Percentiles rank a stretch among this genome's conserved stretches.
phyloP scores from a whole-genome alignment of 64 coral and sea anemone genomes.

The Stichodactyla mertensii region DNA sequence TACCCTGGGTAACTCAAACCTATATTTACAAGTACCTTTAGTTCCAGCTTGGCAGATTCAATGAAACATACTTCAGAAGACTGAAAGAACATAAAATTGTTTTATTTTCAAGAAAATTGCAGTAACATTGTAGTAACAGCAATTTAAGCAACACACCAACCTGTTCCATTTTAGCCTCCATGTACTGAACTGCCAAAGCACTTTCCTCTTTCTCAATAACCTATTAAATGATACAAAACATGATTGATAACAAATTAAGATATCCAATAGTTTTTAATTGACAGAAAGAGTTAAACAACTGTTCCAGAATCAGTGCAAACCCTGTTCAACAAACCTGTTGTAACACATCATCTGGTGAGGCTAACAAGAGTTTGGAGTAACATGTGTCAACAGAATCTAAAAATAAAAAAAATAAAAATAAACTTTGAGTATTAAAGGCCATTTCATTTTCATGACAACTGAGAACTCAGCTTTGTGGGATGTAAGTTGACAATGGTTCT shows the following conservation, averaged over 20 bases:
- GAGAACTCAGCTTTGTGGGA: too few relatives aligned
- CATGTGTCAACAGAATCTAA: slow-evolving; percentile 67
- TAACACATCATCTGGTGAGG: slow-evolving; percentile 73
- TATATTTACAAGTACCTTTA: slow-evolving; percentile 20
- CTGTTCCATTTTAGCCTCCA: slow-evolving; percentile 49
- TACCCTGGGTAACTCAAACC: too few relatives aligned
- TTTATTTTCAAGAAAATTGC: too few relatives aligned
- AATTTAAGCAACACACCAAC: background rate
- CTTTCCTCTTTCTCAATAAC: slow-evolving; percentile 48
- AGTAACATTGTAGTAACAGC: background rate
- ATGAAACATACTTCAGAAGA: slow-evolving; percentile 42
- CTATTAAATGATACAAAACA: background rate
- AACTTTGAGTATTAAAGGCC: background rate
- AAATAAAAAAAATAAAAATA: background rate
- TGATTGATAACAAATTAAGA: background rate
- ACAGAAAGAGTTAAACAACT: too few relatives aligned
- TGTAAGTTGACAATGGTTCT: too few relatives aligned
- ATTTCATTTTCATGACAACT: too few relatives aligned
- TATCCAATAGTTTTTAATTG: background rate
- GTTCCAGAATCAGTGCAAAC: too few relatives aligned
- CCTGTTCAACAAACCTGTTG: slow-evolving; percentile 49
- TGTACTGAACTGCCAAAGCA: slow-evolving; percentile 30
- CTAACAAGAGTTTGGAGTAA: slow-evolving; percentile 85
- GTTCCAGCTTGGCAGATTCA: slow-evolving; percentile 42
- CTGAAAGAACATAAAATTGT: background rate